Evolutionary conservation across 2,113 vertebrate genomes (phyloP), one percentile per base, ranked within the genome.

Genomic region (Psophia crepitans): DNA sequence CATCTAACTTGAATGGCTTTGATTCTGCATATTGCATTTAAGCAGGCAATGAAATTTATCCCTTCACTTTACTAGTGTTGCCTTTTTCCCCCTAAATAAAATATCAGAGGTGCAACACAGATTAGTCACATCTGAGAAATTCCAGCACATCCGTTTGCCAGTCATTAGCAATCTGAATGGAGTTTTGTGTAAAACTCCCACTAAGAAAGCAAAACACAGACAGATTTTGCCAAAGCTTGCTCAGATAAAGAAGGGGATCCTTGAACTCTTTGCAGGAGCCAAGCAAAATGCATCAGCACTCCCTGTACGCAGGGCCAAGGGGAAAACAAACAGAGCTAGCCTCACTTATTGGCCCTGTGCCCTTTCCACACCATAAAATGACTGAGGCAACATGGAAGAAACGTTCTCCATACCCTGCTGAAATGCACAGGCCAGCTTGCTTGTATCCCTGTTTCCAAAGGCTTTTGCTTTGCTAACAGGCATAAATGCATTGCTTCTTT

Each of bases 271-370:
- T 48, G 46, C 80, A 84, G 56, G 21, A 89, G 91, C 86, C 95
- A 96, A 97, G 73, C 30, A 96, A 96, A 96, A 95, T 81, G 80
- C 79, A 92, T 92, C 86, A 95, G 79, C 68, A 48, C 56, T 87
- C 43, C 39, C 44, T 89, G 56, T 64, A 69, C 17, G 39, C 6
- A 71, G 69, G 81, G 81, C 61, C 48, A 78, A 66, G 46, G 39
- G 18, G 39, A 94, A 90, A 95, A 74, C 46, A 94, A 56, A 83
- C 33, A 87, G 53, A 44, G 17, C 33, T 56, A 81, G 46, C 44
- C 43, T 90, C 46, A 56, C 14, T 63, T 58, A 35, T 14, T 93
- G 93, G 88, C 88, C 56, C 65, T 51, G 18, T 68, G 88, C 92
- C 79, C 60, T 94, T 88, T 86, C 58, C 68, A 86, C 43, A n/a